Conservation (phyloP, 2,888 invertebrate genomes). For the Lissonota sp. region DNA sequence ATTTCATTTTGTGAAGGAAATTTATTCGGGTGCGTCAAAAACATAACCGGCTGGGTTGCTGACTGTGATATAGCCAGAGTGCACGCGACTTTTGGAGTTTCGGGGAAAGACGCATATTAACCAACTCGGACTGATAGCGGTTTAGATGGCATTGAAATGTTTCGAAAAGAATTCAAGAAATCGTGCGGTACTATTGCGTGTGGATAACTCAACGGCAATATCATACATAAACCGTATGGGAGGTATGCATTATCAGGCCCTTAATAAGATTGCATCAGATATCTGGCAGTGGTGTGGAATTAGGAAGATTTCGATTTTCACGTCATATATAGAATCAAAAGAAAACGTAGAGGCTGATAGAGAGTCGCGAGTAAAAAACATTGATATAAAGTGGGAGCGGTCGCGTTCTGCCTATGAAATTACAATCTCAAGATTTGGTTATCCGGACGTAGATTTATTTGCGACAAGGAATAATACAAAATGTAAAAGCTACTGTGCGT, state of each 20-base stretch:
- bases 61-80: slow-evolving; percentile 40
- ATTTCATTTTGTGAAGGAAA: too few species aligned
- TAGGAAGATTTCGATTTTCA: slow-evolving; percentile 43
- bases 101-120: slow-evolving; percentile 45
- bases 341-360: slow-evolving; percentile 46
- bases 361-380: slow-evolving; percentile 34
- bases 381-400: too few species aligned
- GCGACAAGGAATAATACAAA: slow-evolving; percentile 42
- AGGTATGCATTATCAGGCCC: slow-evolving; percentile 36
- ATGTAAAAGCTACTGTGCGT: slow-evolving; percentile 40
- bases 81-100: slow-evolving; percentile 41
- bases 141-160: slow-evolving; percentile 37
- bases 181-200: slow-evolving; percentile 49
- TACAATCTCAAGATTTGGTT: slow-evolving; percentile 13
- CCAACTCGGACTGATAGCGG: slow-evolving; percentile 30
- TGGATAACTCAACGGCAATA: slow-evolving; percentile 62
- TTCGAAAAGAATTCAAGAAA: slow-evolving; percentile 23
- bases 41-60: slow-evolving; percentile 39
- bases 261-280: slow-evolving; percentile 27
- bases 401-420: slow-evolving; percentile 17
- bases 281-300: slow-evolving; percentile 49
- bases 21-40: too few species aligned
- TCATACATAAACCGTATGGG: too few species aligned
- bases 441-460: slow-evolving; percentile 40
- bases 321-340: slow-evolving; percentile 34